Evolutionary conservation across 2,113 vertebrate genomes (phyloP), one percentile per base, ranked within the genome.

Genomic region (Eretmochelys imbricata): DNA sequence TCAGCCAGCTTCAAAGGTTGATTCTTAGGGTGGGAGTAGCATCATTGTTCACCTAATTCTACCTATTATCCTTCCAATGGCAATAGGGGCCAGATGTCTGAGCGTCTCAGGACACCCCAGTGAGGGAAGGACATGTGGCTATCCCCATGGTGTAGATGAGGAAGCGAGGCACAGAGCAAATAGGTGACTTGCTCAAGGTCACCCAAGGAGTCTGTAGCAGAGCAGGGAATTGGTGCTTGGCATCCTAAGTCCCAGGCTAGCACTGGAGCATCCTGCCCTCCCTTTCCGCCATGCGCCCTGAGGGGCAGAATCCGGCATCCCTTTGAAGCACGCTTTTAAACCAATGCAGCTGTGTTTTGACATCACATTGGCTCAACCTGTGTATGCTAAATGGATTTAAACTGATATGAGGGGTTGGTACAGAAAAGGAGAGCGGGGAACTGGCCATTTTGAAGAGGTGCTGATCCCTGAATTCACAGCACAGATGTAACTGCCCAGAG

Each of bases 151-250:
- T 29, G 25, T 48, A 25, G 7, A 3, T 42, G 29, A 83, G 81
- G 89, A 35, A 38, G 8, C 13, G 69, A 55, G 25, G 78, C 49
- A 51, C n/a, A 10, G 35, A 62, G 79, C 9, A 46, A n/a, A 35
- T 19, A 6, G 14, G 3, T 62, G 31, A 75, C 69, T 20, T 24
- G 69, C 5, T 2, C 69, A 49, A 42, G 27, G 57, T 82, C 50
- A 48, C 9, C 13, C 6, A 3, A 57, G 65, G 29, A 6, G 10
- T 31, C 51, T 0, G 12, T 2, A 84, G 22, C 35, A 84, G 75
- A 65, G 86, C 50, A 65, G 51, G 17, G n/a, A 65, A 35, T 46
- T 31, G 75, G n/a, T 24, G 8, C 10, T 22, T 38, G 24, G n/a
- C 7, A 3, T 50, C 65, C 6, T 9, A 83, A 20, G 9, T 49